Evolutionary conservation across 1,140 invertebrate genomes (phyloP).

Genomic region (Trialeurodes vaporariorum): DNA sequence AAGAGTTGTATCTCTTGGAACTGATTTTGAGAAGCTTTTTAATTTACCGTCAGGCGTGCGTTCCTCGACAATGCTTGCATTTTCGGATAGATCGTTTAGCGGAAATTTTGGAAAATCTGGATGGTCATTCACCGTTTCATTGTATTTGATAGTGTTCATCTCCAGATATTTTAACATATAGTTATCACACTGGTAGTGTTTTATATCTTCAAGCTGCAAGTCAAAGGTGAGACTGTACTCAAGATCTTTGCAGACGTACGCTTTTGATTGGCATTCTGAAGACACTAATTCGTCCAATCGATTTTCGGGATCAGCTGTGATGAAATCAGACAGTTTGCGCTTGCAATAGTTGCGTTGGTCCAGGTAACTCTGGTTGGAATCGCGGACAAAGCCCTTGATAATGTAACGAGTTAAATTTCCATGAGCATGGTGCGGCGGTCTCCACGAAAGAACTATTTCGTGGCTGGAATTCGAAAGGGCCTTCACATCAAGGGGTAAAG

Average conservation of each 20-base stretch:
- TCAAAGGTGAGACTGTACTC: slow-evolving; percentile 2
- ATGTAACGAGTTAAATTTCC: slow-evolving; percentile 71
- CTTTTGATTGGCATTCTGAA: not conserved
- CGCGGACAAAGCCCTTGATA: slow-evolving; percentile 45
- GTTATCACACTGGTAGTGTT: slow-evolving; percentile 6
- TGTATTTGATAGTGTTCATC: not conserved
- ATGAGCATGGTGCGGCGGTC: slow-evolving; percentile 57
- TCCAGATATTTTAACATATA: slow-evolving; percentile 8
- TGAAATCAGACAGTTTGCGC: slow-evolving; percentile 7
- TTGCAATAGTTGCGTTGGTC: slow-evolving; percentile 22
- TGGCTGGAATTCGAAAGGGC: slow-evolving; percentile 43
- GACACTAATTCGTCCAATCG: too few species aligned
- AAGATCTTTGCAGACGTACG: slow-evolving; percentile 6
- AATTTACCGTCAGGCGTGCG: slow-evolving; percentile 3
- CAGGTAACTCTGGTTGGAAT: slow-evolving; percentile 17
- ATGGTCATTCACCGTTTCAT: too few species aligned
- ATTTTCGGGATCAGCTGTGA: not conserved
- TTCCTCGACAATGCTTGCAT: not conserved
- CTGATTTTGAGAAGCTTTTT: not conserved
- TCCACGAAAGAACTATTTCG: slow-evolving; percentile 60
- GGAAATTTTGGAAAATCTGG: not conserved
- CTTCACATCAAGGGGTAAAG: slow-evolving; percentile 44
- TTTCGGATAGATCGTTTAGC: not conserved
- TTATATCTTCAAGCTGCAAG: not conserved
- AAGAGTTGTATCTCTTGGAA: slow-evolving; percentile 20